These are phyloP conservation scores for Pelodiscus sinensis DNA, from an alignment of 2,113 vertebrate species.

Conservation along the genomic window DNA sequence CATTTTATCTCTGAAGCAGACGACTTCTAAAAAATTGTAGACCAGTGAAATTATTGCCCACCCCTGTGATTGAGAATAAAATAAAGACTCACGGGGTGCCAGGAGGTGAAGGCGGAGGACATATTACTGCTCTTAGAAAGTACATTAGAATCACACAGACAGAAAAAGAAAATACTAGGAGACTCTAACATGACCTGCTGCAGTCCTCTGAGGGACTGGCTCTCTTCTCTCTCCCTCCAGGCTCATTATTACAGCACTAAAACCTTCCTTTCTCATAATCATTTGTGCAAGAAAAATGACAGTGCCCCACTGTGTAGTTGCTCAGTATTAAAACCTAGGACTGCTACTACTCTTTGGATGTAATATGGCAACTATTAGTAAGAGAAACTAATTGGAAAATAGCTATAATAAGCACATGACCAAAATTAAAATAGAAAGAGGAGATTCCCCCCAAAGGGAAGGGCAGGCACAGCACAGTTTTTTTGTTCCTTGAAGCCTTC, in stretches of 20 bases:
- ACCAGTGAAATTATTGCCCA: no score
- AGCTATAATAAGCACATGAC: background rate
- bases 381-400: slow-evolving; percentile 51
- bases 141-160: background rate
- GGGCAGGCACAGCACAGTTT: background rate
- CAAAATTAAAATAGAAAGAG: background rate
- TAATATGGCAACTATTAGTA: background rate
- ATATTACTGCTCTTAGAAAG: background rate
- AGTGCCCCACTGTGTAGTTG: background rate
- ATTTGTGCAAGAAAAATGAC: slow-evolving; percentile 15
- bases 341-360: slow-evolving; percentile 8
- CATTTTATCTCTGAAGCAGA: no score
- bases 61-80: background rate
- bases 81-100: background rate
- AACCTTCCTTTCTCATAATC: background rate
- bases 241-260: slow-evolving; percentile 3
- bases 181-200: background rate
- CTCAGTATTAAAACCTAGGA: background rate
- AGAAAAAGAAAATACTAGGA: background rate
- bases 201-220: background rate
- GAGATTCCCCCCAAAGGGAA: background rate
- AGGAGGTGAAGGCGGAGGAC: no score
- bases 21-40: no score
- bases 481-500: background rate
- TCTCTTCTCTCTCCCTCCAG: background rate